Percentiles rank a stretch among this genome's conserved stretches.
Evolutionary conservation across 2,113 vertebrate genomes (phyloP).

Genomic region (Caracal caracal): DNA sequence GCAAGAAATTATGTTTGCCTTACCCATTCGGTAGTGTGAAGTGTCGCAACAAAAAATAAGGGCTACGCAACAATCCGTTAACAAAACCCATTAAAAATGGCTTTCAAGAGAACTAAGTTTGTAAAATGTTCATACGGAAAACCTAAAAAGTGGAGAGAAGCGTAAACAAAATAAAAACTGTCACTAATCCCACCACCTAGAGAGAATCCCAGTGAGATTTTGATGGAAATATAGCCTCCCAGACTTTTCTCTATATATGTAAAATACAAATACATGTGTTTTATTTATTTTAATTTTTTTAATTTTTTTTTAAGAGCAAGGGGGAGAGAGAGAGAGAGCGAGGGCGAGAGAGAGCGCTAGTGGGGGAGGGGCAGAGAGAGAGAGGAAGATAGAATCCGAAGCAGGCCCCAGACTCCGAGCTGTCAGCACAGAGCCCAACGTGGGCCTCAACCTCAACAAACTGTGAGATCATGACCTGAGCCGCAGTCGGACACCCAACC

Average conservation of each 20-base stretch:
- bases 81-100: background rate
- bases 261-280: background rate
- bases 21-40: background rate
- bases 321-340: no score
- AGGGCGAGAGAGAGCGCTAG: no score
- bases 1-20: background rate
- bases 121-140: background rate
- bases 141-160: background rate
- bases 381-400: no score
- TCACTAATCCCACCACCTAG: no score
- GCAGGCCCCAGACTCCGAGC: no score
- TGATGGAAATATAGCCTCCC: background rate
- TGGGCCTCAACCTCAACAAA: no score
- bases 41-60: background rate
- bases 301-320: no score
- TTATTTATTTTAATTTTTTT: no score
- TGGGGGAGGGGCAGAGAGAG: no score
- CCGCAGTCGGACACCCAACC: no score
- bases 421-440: no score
- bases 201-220: background rate
- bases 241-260: background rate
- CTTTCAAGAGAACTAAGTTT: background rate
- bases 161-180: background rate
- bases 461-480: no score
- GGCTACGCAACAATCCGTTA: accelerated